Evolutionary conservation across 1,140 invertebrate genomes (phyloP).

Genomic region (Archegozetes longisetosus): DNA sequence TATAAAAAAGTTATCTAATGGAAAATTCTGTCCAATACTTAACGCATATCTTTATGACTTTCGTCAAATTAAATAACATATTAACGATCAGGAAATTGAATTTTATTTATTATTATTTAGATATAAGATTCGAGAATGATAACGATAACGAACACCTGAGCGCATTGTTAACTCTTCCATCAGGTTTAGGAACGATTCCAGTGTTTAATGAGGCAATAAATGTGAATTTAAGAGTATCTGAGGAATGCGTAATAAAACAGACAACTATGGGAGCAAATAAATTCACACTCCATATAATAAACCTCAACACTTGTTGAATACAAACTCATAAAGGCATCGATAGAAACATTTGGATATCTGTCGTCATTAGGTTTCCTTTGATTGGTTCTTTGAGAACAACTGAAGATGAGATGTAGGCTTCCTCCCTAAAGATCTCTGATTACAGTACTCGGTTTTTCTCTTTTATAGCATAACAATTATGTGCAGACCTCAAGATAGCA

Average conservation of each 20-base stretch:
- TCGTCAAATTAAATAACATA: too few relatives aligned
- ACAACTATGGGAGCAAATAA: neutral
- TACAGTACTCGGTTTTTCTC: neutral
- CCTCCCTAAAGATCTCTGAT: neutral
- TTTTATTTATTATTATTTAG: too few relatives aligned
- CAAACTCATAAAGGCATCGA: slow-evolving; percentile 1
- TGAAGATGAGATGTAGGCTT: slow-evolving; percentile 33
- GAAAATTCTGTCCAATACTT: too few relatives aligned
- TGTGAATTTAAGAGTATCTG: neutral
- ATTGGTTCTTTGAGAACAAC: slow-evolving; percentile 41
- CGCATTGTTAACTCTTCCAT: neutral
- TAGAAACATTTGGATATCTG: slow-evolving; percentile 30
- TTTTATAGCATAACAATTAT: slow-evolving; percentile 36
- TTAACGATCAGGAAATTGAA: too few relatives aligned
- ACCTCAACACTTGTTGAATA: slow-evolving; percentile 2
- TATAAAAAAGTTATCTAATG: too few relatives aligned
- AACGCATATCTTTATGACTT: too few relatives aligned
- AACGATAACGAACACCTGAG: neutral
- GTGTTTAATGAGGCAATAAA: neutral
- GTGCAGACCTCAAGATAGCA: slow-evolving; percentile 42
- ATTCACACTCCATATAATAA: slow-evolving; percentile 1
- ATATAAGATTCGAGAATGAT: neutral
- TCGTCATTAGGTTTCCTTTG: slow-evolving; percentile 41
- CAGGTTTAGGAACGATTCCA: neutral
- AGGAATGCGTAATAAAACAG: slow-evolving; percentile 1